Percentiles rank a stretch among this genome's conserved stretches.
These are phyloP conservation scores for Galerucella nymphaeae DNA, from an alignment of 2,888 invertebrate genomes.

Conservation along the genomic window DNA sequence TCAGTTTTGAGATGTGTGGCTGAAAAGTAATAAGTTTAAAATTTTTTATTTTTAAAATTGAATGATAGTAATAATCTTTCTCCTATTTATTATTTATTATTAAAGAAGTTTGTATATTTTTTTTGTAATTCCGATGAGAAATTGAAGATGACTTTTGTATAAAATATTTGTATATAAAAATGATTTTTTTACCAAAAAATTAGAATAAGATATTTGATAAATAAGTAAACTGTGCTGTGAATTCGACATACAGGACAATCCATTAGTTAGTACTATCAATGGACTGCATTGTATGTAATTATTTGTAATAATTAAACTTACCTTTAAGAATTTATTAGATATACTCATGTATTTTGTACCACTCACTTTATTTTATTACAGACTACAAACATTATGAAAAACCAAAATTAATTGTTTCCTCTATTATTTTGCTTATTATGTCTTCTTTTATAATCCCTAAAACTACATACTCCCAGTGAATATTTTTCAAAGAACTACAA, in stretches of 20 bases:
- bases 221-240: constrained; percentile 30
- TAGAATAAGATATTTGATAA: constrained; percentile 19
- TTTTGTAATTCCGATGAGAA: not conserved
- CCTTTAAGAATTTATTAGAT: constrained; percentile 17
- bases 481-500: too few species aligned
- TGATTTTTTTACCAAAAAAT: constrained; percentile 17
- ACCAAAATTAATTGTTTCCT: not conserved
- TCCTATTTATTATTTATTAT: not conserved
- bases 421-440: too few species aligned
- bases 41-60: too few species aligned
- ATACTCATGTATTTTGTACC: constrained; percentile 16
- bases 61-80: not conserved
- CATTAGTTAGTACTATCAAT: not conserved
- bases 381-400: not conserved
- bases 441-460: too few species aligned
- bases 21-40: too few species aligned
- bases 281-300: not conserved
- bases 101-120: constrained; percentile 16
- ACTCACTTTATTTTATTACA: constrained; percentile 16
- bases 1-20: too few species aligned
- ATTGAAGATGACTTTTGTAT: not conserved
- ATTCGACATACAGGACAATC: constrained; percentile 8
- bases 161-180: not conserved
- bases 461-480: too few species aligned
- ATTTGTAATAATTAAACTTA: not conserved